A percentile compares a stretch with the other conserved stretches of the same genome.
Conservation (phyloP, 2,797 vertebrate species). For the Luscinia luscinia region DNA sequence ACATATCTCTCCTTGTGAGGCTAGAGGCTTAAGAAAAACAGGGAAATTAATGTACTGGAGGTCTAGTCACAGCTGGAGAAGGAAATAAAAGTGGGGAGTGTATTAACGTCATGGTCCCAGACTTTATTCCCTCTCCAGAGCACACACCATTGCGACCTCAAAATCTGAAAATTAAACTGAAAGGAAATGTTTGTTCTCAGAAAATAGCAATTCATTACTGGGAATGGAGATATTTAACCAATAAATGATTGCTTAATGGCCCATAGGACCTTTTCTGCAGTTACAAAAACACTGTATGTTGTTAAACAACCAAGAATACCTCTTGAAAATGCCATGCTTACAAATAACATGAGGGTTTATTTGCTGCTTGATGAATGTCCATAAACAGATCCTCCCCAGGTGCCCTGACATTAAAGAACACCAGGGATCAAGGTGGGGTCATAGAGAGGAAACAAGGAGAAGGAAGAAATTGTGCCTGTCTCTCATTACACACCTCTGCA, state of each 20-base stretch:
- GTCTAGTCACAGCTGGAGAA: not conserved
- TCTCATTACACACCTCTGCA: not conserved
- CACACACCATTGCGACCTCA: constrained; percentile 18
- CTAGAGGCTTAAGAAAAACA: not conserved
- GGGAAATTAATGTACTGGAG: not conserved
- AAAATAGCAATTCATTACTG: constrained; percentile 33
- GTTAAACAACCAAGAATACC: constrained; percentile 31
- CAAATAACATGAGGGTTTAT: not conserved
- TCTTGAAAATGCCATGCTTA: constrained; percentile 55
- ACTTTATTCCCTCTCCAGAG: constrained; percentile 45
- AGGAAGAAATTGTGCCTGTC: not conserved
- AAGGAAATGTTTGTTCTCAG: constrained; percentile 53
- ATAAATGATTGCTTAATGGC: constrained; percentile 50
- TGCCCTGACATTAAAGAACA: not conserved
- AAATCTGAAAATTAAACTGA: constrained; percentile 36
- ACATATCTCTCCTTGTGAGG: not conserved
- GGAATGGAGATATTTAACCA: constrained; percentile 57
- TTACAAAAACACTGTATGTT: constrained; percentile 38
- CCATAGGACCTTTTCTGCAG: constrained; percentile 46
- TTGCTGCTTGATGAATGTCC: not conserved
- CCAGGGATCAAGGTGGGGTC: not conserved
- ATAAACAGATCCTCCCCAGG: not conserved
- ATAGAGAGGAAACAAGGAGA: not conserved
- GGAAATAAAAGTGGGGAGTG: constrained; percentile 51
- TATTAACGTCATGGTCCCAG: constrained; percentile 45